Evolutionary conservation across 2,113 vertebrate species (phyloP), one percentile per base, ranked within the genome.

Genomic region (Anser brachyrhynchus): DNA sequence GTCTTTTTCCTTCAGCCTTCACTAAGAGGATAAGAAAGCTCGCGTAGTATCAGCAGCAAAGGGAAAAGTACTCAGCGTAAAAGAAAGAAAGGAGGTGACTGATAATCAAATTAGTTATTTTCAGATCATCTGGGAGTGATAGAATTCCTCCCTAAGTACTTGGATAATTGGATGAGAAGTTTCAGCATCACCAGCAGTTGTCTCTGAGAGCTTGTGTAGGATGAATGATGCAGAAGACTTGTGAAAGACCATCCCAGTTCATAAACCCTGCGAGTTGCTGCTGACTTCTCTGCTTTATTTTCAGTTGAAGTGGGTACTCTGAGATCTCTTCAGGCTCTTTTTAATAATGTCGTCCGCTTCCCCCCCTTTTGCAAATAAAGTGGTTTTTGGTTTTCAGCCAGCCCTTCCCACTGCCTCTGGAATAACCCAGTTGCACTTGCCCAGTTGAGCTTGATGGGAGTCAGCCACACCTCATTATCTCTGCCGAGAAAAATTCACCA

Each of bases 401-500:
- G 44, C 49, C n/a, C 7, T 92, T 93, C 86, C 84, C 62, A 9
- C 29, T 82, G 28, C 37, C 39, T 92, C 28, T 79, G 76, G 67
- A 93, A 88, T 88, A 93, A 92, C 11, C 84, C 52, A 61, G 39
- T 59, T 89, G 81, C 70, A 75, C 37, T 91, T 88, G 80, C 57
- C 44, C 43, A 14, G 26, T 61, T 92, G 74, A 85, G 37, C 65
- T 85, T 94, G 76, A 67, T 92, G 83, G 35, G 49, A 95, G 71
- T 97, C 92, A 93, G 46, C 64, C 64, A 61, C 95, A 95, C 84
- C 66, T 97, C 92, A 92, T 97, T 96, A 95, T 86, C 67, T 71
- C n/a, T 79, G 59, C 61, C 82, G 59, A 78, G 73, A 92, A 92
- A 92, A 92, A 65, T 29, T 41, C 55, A 92, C 57, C 55, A 70